Evolutionary conservation across 2,113 vertebrate genomes (phyloP).

Genomic region (Vulpes ferrilata): DNA sequence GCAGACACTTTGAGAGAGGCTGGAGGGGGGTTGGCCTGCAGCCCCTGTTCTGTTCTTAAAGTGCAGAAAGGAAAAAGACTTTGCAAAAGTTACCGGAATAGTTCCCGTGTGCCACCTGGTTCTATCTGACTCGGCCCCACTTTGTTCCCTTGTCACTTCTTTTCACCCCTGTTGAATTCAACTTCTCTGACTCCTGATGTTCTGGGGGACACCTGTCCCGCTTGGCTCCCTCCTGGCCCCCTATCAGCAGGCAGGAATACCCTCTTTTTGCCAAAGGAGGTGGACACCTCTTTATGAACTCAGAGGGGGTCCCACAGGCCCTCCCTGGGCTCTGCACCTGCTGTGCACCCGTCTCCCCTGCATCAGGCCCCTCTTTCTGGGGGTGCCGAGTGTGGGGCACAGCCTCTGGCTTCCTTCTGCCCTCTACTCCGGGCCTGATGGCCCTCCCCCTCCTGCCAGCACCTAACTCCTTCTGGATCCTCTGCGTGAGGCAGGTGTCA

Average conservation of each 20-base stretch:
- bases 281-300: not conserved
- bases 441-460: accelerated
- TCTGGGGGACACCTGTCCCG: not conserved
- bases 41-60: not conserved
- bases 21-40: accelerated
- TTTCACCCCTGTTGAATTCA: not conserved
- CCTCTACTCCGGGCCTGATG: not conserved
- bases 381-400: accelerated
- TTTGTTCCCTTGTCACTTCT: not conserved
- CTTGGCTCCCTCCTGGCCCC: not conserved
- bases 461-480: not conserved
- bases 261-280: not conserved
- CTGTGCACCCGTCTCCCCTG: not conserved
- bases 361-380: not conserved
- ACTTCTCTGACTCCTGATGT: accelerated
- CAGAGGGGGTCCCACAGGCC: not conserved
- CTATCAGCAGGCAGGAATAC: not conserved
- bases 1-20: no score
- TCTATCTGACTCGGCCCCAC: not conserved
- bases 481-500: not conserved
- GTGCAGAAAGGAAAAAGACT: not conserved
- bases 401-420: not conserved
- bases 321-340: no score
- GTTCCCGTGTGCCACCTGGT: not conserved
- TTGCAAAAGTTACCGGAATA: not conserved